Evolutionary conservation across 2,888 invertebrate genomes (phyloP), one percentile per base, ranked within the genome.

Genomic region (Zootermopsis nevadensis): DNA sequence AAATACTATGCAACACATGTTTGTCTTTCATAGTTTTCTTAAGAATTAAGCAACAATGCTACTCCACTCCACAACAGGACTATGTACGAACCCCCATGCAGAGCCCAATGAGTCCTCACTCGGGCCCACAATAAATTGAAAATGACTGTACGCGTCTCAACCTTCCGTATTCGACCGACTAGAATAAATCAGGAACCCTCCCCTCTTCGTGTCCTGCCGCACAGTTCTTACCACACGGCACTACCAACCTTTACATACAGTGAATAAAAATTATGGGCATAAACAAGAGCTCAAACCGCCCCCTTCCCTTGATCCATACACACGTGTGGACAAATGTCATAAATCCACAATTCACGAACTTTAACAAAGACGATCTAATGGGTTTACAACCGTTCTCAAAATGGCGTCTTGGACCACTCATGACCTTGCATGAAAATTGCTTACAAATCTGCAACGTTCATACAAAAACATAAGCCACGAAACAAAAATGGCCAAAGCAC

Each of bases 131-230:
- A 60, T 12, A 4, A 27, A n/a, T 2, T n/a, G 60, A 27, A 7
- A 12, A 1, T 60, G 27, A 60, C 27, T 60, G 12, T 60, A 60
- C 60, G 15, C n/a, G 60, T 27, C 80, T 38, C 35, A 33, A 60
- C 35, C 81, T 81, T 81, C 66, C 27, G 67, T 69, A 67, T 67
- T 69, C 81, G 66, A 81, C 60, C 27, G 60, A n/a, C 67, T 19
- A 35, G 69, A 81, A 81, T 81, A 81, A 81, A 66, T 81, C 69
- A 81, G 31, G 69, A 38, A 48, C 33, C 81, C 60, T 69, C 67
- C 81, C 24, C 67, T 66, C 55, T 53, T 60, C 77, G 33, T 15
- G 31, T 31, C 42, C 42, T 27, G 15, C 77, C 30, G 33, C 15
- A 69, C 69, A 69, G 31, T 33, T 33, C 30, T 31, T 69, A 69